Evolutionary conservation across 2,113 vertebrate genomes (phyloP).

Genomic region (Jaculus jaculus): DNA sequence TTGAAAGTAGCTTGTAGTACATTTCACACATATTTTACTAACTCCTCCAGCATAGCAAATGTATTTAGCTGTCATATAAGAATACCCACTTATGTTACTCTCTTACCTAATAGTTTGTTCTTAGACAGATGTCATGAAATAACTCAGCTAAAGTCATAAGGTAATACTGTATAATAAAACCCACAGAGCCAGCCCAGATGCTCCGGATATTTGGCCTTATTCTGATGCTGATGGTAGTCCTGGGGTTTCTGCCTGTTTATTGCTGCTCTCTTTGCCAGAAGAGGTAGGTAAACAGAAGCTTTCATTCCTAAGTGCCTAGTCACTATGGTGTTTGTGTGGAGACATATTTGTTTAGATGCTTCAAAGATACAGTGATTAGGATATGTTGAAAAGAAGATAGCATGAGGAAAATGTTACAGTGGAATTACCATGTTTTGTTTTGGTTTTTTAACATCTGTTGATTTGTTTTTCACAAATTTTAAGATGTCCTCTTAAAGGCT

Average conservation of each 20-base stretch:
- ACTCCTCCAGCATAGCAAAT: conserved; percentile 4
- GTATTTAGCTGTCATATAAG: conserved; percentile 36
- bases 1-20: conserved; percentile 50
- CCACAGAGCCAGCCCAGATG: conserved; percentile 75
- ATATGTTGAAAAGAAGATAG: conserved; percentile 1
- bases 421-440: not conserved
- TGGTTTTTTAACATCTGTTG: not conserved
- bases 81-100: not conserved
- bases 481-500: not conserved
- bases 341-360: conserved; percentile 21
- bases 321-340: conserved; percentile 36
- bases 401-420: conserved; percentile 6
- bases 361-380: not conserved
- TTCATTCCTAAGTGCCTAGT: conserved; percentile 37
- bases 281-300: conserved; percentile 76
- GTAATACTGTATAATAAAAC: conserved; percentile 70
- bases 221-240: conserved; percentile 36
- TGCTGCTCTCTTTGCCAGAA: conserved; percentile 65
- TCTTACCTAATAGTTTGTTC: conserved; percentile 1
- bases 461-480: conserved; percentile 10
- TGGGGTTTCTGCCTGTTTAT: conserved; percentile 75
- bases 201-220: conserved; percentile 69
- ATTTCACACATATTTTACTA: conserved; percentile 40
- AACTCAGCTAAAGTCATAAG: conserved; percentile 24
- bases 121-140: conserved; percentile 11